Evolutionary conservation across 2,113 vertebrate genomes (phyloP), one percentile per base, ranked within the genome.

Genomic region (western clawed frog (Xenopus tropicalis)): DNA sequence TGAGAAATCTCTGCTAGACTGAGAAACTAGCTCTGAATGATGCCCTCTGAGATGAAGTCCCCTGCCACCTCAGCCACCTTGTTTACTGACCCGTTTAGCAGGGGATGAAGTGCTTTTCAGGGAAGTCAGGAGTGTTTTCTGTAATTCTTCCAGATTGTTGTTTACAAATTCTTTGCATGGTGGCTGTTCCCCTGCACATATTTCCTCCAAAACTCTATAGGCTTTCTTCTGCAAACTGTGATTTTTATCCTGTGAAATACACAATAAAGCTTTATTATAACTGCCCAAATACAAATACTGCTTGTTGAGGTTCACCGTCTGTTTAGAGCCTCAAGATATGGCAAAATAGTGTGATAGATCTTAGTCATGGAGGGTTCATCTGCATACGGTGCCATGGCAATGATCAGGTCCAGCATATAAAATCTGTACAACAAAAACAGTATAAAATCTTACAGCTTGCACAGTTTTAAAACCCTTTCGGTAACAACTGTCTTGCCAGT

Each of bases 171-270:
- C 78, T 51, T 84, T 86, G 54, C 93, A 94, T 0, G 90, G 83
- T 0, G 89, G 84, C 0, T 83, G 87, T 51, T 94, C 85, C 51
- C 93, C 91, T 0, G 93, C 96, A 7, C 95, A 98, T 80, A 98
- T 92, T 84, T 98, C 97, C 89, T 99, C 97, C 77, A 99, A 86
- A 61, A 97, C 92, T 0, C 97, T 90, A 78, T 99, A 99, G 0
- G 94, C 95, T 85, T 99, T 99, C 88, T 99, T 99, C 91, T 99
- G 97, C 84, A 96, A 78, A 57, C 93, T 86, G 0, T 80, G 86
- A 25, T 94, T 91, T 79, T 97, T 98, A 69, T 88, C 93, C 97
- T 99, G 82, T 17, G 37, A 65, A 8, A 22, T 17, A 19, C 17
- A 4, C 4, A 23, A 24, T 14, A 20, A 57, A 61, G 20, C 16